Base-by-base conservation (phyloP, 2,888 invertebrate species). In the Andrena trimmerana region DNA sequence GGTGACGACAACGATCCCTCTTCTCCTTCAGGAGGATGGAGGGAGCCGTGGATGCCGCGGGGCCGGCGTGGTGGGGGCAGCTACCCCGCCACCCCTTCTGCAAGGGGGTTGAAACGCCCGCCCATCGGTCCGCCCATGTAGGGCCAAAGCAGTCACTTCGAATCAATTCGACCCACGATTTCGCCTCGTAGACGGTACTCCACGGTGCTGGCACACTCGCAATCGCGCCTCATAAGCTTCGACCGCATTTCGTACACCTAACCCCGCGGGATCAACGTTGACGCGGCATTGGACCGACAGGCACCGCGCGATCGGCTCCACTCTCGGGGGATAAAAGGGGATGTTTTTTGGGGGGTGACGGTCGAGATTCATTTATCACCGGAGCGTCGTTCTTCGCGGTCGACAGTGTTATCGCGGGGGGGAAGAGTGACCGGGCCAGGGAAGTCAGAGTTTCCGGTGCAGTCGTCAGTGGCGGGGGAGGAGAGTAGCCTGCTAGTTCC, bases 111-210 rank as follows among this genome's bases (percentile, higher is more conserved):
- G 24, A 77, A 84, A 83, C 36, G 81, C 85, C 88, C 88, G 88
- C 88, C 88, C 88, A 87, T 86, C 69, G 88, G 86, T 87, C 85
- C 88, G 88, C 88, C 88, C 88, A 86, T 81, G 70, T 75, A 78
- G 80, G 66, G 71, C 78, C 79, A 81, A 85, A 85, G 78, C 87
- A 87, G 86, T 86, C 89, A 83, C 89, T 87, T 84, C 84, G 84
- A 90, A 90, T 90, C 90, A 90, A 90, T 90, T 87, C 88, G 84
- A 84, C 81, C 78, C 82, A 86, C 86, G 86, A 88, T 88, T 82
- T 88, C 88, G 85, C 78, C 84, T 80, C 77, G 88, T 85, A 82
- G 81, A 88, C 83, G 86, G 76, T 86, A 76, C 83, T 81, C 79
- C 50, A 71, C 70, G 66, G 68, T 60, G 63, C 68, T 73, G 67